Conservation (phyloP, 2,797 vertebrate species). For the Caiman crocodilus region DNA sequence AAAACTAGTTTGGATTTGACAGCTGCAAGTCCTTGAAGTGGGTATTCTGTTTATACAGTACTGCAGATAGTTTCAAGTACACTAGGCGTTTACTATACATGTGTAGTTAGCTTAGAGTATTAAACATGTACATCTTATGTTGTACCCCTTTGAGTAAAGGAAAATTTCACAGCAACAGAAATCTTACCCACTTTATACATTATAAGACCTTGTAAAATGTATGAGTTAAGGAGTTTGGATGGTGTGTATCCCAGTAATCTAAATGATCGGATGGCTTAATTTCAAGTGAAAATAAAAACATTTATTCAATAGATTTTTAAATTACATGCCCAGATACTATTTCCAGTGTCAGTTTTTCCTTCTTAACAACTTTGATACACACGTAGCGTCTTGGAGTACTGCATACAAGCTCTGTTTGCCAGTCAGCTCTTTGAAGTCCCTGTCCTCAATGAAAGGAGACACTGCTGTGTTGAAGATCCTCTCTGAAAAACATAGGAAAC, state of each 20-base stretch:
- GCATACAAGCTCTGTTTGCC: constrained; percentile 23
- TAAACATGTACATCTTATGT: constrained; percentile 41
- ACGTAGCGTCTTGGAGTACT: constrained; percentile 9
- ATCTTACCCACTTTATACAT: not conserved
- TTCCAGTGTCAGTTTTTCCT: constrained; percentile 59
- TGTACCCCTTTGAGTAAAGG: not conserved
- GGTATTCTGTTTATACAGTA: constrained; percentile 50
- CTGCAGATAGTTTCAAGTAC: constrained; percentile 61
- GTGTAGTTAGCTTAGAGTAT: constrained; percentile 63
- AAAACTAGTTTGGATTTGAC: constrained; percentile 69
- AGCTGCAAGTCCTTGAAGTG: constrained; percentile 63
- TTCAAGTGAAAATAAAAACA: constrained; percentile 55
- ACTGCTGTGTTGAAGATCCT: not conserved
- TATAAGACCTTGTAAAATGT: constrained; percentile 29
- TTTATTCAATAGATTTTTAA: constrained; percentile 37
- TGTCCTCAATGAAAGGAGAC: constrained; percentile 17
- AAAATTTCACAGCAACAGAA: constrained; percentile 30
- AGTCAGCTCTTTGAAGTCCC: constrained; percentile 58
- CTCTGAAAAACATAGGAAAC: not conserved
- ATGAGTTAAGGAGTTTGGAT: not conserved
- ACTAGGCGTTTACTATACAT: constrained; percentile 42
- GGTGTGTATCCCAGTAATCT: constrained; percentile 1
- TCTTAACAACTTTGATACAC: constrained; percentile 54
- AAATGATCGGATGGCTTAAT: constrained; percentile 60
- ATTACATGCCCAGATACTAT: constrained; percentile 47